Evolutionary conservation across 2,113 vertebrate genomes (phyloP), one percentile per base, ranked within the genome.

Genomic region (Saguinus midas): DNA sequence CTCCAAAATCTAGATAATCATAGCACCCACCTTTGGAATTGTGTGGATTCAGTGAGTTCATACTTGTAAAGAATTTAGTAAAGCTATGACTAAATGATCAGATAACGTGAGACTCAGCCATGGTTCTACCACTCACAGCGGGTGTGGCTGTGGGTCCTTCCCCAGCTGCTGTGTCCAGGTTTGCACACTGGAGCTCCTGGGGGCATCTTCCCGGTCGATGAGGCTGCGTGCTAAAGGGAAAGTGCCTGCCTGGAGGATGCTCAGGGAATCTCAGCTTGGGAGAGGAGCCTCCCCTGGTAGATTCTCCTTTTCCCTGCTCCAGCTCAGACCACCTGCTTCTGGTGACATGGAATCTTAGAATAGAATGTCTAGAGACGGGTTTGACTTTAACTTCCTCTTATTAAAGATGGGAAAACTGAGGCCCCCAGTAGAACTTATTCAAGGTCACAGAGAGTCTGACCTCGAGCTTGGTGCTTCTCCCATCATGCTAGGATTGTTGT

Each of bases 401-500:
- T 90, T 48, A 79, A 79, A 86, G 25, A 29, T 17, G 21, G 82
- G 35, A 57, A 93, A 73, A 25, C 76, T 6, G 43, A 88, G 58
- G 79, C 52, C n/a, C 27, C 17, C 57, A 23, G 57, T 66, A n/a
- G 32, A n/a, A 57, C 48, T 94, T n/a, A 35, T 18, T 64, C 57
- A 35, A 64, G 52, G 61, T 37, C 87, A 66, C 45, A 40, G 70
- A 68, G 66, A 29, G 16, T 50, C 64, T 58, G 48, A 72, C 27
- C 52, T 76, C 27, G 1, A 52, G 52, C 72, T 68, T 14, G 83
- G 25, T 7, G 35, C 14, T n/a, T 32, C 55, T 61, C 32, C 58
- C 7, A 0, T 12, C 52, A 23, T 45, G 40, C 6, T 8, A 20
- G 58, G 35, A 23, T 21, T 14, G 18, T 23, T 1, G 0, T 13